Evolutionary conservation across 2,888 invertebrate genomes (phyloP).

Genomic region (Andrena flavipes): DNA sequence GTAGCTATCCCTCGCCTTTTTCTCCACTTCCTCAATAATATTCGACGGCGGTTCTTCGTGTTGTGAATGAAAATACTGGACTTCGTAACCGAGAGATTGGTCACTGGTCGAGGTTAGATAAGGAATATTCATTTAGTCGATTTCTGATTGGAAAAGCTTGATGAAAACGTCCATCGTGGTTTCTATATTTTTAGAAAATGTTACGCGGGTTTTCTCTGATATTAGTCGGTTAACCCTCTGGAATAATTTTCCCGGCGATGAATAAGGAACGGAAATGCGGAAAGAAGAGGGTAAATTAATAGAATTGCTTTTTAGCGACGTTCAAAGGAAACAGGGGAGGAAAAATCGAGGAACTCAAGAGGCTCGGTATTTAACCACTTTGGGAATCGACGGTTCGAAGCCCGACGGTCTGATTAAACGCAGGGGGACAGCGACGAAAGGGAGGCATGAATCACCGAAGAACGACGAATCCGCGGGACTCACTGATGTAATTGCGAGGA

Average conservation of each 20-base stretch:
- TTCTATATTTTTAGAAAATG: neutral
- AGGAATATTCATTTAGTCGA: too few species aligned
- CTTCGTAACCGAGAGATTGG: too few species aligned
- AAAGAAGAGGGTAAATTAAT: constrained; percentile 31
- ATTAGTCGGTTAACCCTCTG: neutral
- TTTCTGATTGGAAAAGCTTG: too few species aligned
- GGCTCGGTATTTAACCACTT: constrained; percentile 27
- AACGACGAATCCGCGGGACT: constrained; percentile 48
- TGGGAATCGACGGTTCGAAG: constrained; percentile 57
- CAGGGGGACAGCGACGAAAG: constrained; percentile 28
- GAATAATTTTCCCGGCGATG: constrained; percentile 14
- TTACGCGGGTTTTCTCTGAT: neutral
- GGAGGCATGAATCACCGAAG: constrained; percentile 36
- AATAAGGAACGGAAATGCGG: neutral
- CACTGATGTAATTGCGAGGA: constrained; percentile 10
- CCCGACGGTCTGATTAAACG: constrained; percentile 58
- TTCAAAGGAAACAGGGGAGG: constrained; percentile 14
- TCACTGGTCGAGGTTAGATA: too few species aligned
- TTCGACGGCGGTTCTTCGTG: neutral
- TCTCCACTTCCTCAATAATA: neutral
- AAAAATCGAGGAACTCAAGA: constrained; percentile 23
- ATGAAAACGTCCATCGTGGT: too few species aligned
- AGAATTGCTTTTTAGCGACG: constrained; percentile 23
- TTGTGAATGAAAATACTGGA: too few species aligned
- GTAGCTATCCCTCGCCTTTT: constrained; percentile 20